These are phyloP conservation scores for Poeciliopsis gracilis DNA, from an alignment of 2,797 vertebrate genomes.

Conservation along the genomic window DNA sequence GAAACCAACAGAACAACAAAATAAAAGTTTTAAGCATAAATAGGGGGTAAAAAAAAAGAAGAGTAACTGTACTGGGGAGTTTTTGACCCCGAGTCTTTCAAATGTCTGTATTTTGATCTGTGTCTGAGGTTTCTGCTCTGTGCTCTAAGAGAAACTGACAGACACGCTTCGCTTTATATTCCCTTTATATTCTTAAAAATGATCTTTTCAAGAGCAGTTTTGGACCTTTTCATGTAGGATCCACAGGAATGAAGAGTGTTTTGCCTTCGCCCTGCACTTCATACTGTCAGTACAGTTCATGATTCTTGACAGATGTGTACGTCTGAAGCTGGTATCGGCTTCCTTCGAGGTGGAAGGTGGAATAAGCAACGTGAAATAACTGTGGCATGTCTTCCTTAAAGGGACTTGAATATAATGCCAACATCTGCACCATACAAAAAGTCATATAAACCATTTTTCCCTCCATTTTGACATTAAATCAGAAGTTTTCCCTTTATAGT, in stretches of 20 bases:
- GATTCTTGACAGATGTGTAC: slow-evolving; percentile 53
- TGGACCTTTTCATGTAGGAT: slow-evolving; percentile 9
- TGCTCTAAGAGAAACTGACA: slow-evolving; percentile 7
- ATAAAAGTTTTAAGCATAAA: slow-evolving; percentile 42
- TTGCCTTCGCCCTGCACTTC: slow-evolving; percentile 11
- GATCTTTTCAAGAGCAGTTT: slow-evolving; percentile 3
- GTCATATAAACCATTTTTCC: not conserved
- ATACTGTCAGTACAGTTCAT: slow-evolving; percentile 1
- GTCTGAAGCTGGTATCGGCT: slow-evolving; percentile 52
- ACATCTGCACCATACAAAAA: not conserved
- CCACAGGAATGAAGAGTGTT: slow-evolving; percentile 12
- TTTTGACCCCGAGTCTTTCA: slow-evolving; percentile 38
- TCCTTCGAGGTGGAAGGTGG: slow-evolving; percentile 45
- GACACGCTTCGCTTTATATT: slow-evolving; percentile 4
- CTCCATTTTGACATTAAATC: not conserved
- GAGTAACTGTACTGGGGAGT: slow-evolving; percentile 18
- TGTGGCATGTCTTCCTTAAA: not conserved
- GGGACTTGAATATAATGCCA: not conserved
- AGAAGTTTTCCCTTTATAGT: not conserved
- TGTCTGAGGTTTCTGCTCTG: slow-evolving; percentile 5
- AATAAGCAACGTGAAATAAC: slow-evolving; percentile 53
- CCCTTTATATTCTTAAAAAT: not conserved
- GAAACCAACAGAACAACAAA: slow-evolving; percentile 48
- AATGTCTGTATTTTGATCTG: slow-evolving; percentile 4
- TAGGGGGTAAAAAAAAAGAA: not conserved